Conservation (phyloP, 2,797 vertebrate species). For the Notoglanidium macrostoma region DNA sequence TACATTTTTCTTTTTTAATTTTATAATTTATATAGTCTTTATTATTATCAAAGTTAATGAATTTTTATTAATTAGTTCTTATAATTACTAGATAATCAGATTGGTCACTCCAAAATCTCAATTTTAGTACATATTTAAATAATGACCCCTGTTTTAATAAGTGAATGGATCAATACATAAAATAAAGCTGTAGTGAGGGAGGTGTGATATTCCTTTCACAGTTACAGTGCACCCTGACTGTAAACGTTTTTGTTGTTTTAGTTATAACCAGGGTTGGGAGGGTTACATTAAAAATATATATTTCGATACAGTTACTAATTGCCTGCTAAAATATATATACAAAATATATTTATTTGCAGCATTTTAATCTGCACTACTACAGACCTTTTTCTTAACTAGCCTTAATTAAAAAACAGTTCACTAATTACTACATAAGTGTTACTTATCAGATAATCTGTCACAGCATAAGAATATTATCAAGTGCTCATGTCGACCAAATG, state of each 20-base stretch:
- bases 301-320: too few relatives aligned
- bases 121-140: not conserved
- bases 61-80: not conserved
- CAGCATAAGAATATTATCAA: too few relatives aligned
- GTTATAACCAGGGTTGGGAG: too few relatives aligned
- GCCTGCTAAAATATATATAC: too few relatives aligned
- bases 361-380: too few relatives aligned
- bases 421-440: too few relatives aligned
- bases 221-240: not conserved
- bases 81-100: not conserved
- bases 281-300: not conserved
- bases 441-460: too few relatives aligned
- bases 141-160: too few relatives aligned
- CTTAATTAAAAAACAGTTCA: too few relatives aligned
- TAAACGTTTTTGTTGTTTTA: not conserved
- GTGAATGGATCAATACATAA: not conserved
- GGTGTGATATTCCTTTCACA: not conserved
- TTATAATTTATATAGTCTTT: not conserved
- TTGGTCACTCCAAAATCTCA: not conserved
- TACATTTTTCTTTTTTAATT: not conserved
- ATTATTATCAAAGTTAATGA: not conserved
- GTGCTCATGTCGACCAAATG: too few relatives aligned
- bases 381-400: too few relatives aligned
- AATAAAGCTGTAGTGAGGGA: not conserved
- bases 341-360: too few relatives aligned